Evolutionary conservation across 2,797 vertebrate species (phyloP), one percentile per base, ranked within the genome.

Genomic region (Micromesistius poutassou): DNA sequence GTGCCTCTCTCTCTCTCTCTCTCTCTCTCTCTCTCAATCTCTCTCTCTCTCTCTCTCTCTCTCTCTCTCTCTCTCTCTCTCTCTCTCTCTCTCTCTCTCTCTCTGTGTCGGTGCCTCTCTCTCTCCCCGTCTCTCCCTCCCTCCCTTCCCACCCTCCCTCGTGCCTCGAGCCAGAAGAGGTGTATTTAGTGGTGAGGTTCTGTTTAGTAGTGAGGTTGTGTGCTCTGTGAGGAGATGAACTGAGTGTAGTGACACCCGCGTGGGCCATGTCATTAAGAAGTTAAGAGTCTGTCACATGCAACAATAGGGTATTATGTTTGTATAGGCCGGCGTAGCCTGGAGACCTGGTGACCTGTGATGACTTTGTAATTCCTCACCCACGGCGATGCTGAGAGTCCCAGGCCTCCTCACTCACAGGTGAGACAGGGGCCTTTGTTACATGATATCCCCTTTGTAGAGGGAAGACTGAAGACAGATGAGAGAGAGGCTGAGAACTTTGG

Each of bases 221-320:
- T 75, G 70, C 55, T 80, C 76, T 30, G 25, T 25, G n/a, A 30
- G 78, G 86, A 85, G 84, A 83, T 84, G 79, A 84, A 82, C 83
- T 78, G 80, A 78, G 42, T 78, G 73, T 76, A 62, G 72, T 76
- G 83, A 81, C 80, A 82, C 80, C 42, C 22, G 40, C 78, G 76
- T 90, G 80, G 77, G 68, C 72, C 76, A 28, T 84, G 79, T 84
- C 82, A 78, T 90, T 79, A 83, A 89, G 85, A 88, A 80, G 83
- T 87, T 75, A 86, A 84, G 81, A 84, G 84, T 75, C 80, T 90
- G 87, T 91, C 89, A 87, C 77, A 77, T 79, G 81, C 80, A 83
- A 88, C 87, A 89, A 91, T 80, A 78, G 87, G 70, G 70, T 78
- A 79, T 86, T 85, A 81, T 78, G 80, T 86, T 81, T 80, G 78